Percentiles rank a stretch among this genome's conserved stretches.
These are phyloP conservation scores for Brenthis ino DNA, from an alignment of 2,888 invertebrate species.

Conservation along the genomic window DNA sequence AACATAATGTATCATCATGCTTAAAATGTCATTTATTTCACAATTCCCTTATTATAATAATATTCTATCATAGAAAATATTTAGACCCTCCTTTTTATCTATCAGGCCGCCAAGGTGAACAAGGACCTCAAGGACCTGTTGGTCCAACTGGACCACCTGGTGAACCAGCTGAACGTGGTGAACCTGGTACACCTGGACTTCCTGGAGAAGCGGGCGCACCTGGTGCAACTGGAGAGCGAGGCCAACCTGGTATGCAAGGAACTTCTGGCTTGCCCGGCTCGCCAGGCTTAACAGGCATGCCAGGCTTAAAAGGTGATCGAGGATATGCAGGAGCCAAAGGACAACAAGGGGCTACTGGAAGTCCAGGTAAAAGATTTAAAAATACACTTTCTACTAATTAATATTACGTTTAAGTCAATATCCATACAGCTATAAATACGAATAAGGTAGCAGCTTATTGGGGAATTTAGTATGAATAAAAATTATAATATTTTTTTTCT, in stretches of 20 bases:
- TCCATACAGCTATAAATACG: too few relatives aligned
- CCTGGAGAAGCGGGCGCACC: constrained; percentile 88
- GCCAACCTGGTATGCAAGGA: constrained; percentile 87
- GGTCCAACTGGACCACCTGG: constrained; percentile 90
- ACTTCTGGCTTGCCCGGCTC: constrained; percentile 86
- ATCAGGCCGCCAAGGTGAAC: constrained; percentile 86
- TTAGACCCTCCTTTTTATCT: not conserved
- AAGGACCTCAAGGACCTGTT: constrained; percentile 88
- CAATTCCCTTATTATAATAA: too few relatives aligned
- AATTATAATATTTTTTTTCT: too few relatives aligned
- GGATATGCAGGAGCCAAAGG: constrained; percentile 88
- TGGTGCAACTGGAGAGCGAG: constrained; percentile 89
- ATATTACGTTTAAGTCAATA: too few relatives aligned
- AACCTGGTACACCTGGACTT: constrained; percentile 87
- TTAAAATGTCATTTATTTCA: too few relatives aligned
- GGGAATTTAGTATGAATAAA: too few relatives aligned
- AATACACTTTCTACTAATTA: too few relatives aligned
- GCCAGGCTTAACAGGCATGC: constrained; percentile 85
- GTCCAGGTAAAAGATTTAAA: constrained; percentile 65
- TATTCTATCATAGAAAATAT: too few relatives aligned
- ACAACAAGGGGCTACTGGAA: constrained; percentile 86
- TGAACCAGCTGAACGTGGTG: constrained; percentile 91
- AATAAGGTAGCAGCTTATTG: too few relatives aligned
- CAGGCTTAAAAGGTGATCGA: constrained; percentile 88
- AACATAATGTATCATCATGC: too few relatives aligned